Base-by-base conservation (phyloP, 2,113 vertebrate genomes). In the Myrmecophaga tridactyla region DNA sequence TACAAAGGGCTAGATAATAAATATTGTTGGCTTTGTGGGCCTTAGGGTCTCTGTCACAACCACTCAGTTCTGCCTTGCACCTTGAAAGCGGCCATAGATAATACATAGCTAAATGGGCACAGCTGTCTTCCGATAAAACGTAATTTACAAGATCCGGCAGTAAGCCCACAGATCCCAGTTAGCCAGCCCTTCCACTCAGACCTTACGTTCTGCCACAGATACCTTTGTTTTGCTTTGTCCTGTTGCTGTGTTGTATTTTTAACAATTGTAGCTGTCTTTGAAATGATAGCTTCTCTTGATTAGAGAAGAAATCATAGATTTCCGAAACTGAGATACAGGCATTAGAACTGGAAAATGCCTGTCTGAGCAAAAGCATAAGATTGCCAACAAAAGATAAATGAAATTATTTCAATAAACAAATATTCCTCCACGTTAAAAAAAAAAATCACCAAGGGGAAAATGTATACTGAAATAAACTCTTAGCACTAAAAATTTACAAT, bases 41-140 rank as follows among this genome's bases (percentile, higher is more conserved):
- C 62, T 34, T 15, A 7, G 2, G n/a, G 21, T 77, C 85, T 93
- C 60, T 86, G 34, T 65, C 39, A 62, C 25, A n/a, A 65, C 27
- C 53, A 70, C 34, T 41, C 36, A 36, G 18, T 56, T 62, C 48
- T 63, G 6, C 56, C 58, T 1, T 4, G 29, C 27, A 36, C 17
- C 29, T 31, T 51, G 31, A 89, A 91, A 65, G 48, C 13, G 53
- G 17, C 27, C 27, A 63, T 27, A 72, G 82, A 67, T 18, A 87
- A 43, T 23, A 70, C 51, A 29, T 18, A 70, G 72, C 81, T 43
- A 76, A 77, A 63, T 43, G n/a, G 29, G 31, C 6, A n/a, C 53
- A 39, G 7, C 56, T 69, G 1, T 78, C 73, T 90, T 36, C 34
- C 81, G 96, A 75, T 90, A 95, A 90, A 96, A 92, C 51, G 92